Evolutionary conservation across 2,888 invertebrate species (phyloP).

Genomic region (Mythimna impura): DNA sequence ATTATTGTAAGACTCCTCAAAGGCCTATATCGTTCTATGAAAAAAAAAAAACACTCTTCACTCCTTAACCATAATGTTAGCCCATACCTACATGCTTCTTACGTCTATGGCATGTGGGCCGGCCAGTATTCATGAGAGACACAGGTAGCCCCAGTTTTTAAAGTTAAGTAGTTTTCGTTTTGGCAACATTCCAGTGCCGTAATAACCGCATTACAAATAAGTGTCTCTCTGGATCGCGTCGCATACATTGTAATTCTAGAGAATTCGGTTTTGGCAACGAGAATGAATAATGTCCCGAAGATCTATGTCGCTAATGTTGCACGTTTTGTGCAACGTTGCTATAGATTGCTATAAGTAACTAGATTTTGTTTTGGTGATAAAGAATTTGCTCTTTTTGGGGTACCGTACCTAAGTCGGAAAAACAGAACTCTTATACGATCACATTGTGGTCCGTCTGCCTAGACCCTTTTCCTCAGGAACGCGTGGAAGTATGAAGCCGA

Average conservation of each 20-base stretch:
- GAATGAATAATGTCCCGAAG: conserved; percentile 61
- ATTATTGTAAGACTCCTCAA: too few relatives aligned
- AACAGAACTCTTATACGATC: too few relatives aligned
- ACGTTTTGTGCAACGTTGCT: conserved; percentile 55
- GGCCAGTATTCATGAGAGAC: conserved; percentile 70
- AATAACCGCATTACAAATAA: conserved; percentile 82
- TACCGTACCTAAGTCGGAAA: too few relatives aligned
- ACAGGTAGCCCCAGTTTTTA: conserved; percentile 80
- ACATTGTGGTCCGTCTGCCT: too few relatives aligned
- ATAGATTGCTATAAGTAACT: conserved; percentile 49
- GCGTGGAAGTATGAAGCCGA: too few relatives aligned
- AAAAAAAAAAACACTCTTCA: background rate
- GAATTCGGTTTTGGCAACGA: conserved; percentile 66
- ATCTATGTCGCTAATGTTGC: conserved; percentile 60
- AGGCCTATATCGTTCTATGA: accelerated
- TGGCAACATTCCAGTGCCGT: conserved; percentile 79
- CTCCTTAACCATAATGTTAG: background rate
- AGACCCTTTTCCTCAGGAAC: too few relatives aligned
- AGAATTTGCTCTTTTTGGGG: background rate
- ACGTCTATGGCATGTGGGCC: conserved; percentile 52
- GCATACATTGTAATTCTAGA: conserved; percentile 70
- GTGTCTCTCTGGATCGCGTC: conserved; percentile 71
- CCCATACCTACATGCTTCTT: conserved; percentile 36
- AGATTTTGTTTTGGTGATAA: conserved; percentile 25
- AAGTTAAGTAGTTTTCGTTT: conserved; percentile 76